Evolutionary conservation across 2,113 vertebrate species (phyloP), one percentile per base, ranked within the genome.

Genomic region (Xiphias gladius): DNA sequence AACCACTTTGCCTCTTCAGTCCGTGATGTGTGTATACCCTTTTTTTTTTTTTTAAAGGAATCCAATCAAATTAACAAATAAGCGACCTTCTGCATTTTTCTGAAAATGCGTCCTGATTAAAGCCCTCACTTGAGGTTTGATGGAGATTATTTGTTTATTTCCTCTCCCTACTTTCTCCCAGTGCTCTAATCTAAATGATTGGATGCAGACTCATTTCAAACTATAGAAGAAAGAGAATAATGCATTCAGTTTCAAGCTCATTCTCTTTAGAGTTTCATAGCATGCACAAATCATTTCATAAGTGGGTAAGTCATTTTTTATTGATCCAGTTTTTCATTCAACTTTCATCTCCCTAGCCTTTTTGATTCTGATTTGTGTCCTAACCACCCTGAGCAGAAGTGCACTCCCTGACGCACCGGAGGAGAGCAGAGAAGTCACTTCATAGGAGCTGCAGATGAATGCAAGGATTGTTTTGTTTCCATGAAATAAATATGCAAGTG

Each of bases 211-310:
- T 83, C 70, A 70, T 78, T 85, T 82, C 59, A 70, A 77, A 77
- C 70, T 77, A 72, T 19, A 82, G 80, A 91, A 91, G 80, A 92
- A 89, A 92, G 90, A 80, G 89, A 86, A 93, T 92, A 84, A 89
- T 88, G 41, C 70, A 92, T 91, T 73, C 65, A 48, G 13, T 88
- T 81, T 89, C 63, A 74, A 86, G 66, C 41, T 83, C 76, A 66
- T 84, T 88, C 84, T 88, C 79, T 86, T 86, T 79, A 73, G 71
- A 81, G 41, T 77, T 86, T 84, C 72, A 69, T 66, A 19, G 77
- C 79, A 73, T 63, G 76, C 81, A 66, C 81, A 88, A 85, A 89
- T 90, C 39, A 79, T 86, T 89, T 87, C 62, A 52, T 70, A 86
- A 88, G 82, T 83, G 78, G 81, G 66, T 43, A 84, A 90, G 84